Base-by-base conservation (phyloP, 53 echinoderm and acorn worm genomes). In the Mesocentrotus franciscanus region DNA sequence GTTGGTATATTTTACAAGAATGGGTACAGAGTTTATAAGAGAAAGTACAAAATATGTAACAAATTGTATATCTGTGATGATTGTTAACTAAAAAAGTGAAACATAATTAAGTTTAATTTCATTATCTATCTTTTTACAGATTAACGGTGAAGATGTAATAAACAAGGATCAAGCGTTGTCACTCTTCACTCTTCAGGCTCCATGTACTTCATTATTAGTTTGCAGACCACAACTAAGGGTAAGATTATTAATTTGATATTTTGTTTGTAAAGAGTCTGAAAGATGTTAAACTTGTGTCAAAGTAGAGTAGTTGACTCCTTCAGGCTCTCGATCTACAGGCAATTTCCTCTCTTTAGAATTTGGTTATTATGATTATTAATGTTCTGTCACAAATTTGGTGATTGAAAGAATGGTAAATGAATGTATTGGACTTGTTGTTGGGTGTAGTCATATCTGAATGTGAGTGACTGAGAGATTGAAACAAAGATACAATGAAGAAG, bases 141-240 rank as follows among this genome's bases (percentile, higher is more conserved):
- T 99, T 36, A 99, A 99, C 93, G 98, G 99, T 34, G 98, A 99
- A 96, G 99, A 99, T 98, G 97, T 99, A 15, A 95, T 96, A 61
- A 98, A 97, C 93, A 99, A 98, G 76, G 99, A 99, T 83, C 99
- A 99, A 72, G 99, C 99, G 36, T 76, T 99, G 24, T 96, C 96
- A 60, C 92, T 99, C 78, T 99, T 99, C 96, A 92, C 97, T 17
- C 96, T 97, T 92, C 97, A 97, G 64, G 92, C 95, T 29, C 97
- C 98, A 60, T 96, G 96, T 68, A 97, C 97, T 66, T 95, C 97
- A 64, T 68, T 99, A 85, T 95, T 99, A 70, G 98, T 99, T 6
- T 99, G 99, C 93, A 96, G 99, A 96, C 98, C 99, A n/a, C 99
- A 99, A 78, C 92, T 98, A 75, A 97, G 97, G 97, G 99, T 99